These are phyloP conservation scores for Suricata suricatta DNA, from an alignment of 2,113 vertebrate genomes.

Conservation along the genomic window DNA sequence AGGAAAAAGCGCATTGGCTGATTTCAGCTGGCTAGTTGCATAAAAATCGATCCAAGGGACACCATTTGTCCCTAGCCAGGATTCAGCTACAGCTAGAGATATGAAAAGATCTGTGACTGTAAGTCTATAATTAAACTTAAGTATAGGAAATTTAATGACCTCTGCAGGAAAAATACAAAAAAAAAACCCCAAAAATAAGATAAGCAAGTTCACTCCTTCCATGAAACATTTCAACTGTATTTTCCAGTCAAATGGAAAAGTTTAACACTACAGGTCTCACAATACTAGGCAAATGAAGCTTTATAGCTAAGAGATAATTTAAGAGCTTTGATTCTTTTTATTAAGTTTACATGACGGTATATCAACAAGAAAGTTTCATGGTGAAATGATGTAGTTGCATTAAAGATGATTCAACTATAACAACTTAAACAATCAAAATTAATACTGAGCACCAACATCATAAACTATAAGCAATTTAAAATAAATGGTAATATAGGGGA, in stretches of 20 bases:
- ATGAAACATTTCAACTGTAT: slow-evolving; percentile 66
- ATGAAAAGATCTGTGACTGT: slow-evolving; percentile 50
- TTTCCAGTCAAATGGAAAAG: slow-evolving; percentile 69
- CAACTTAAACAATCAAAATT: slow-evolving; percentile 46
- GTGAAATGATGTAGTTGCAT: slow-evolving; percentile 9
- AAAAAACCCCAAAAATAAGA: background rate
- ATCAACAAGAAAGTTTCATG: slow-evolving; percentile 55
- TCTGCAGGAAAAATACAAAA: background rate
- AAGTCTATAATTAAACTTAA: slow-evolving; percentile 69
- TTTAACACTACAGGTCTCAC: slow-evolving; percentile 52
- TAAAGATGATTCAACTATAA: background rate
- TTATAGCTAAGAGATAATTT: slow-evolving; percentile 51
- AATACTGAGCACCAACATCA: background rate
- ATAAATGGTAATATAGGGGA: background rate
- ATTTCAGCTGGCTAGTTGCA: background rate
- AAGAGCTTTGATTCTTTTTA: slow-evolving; percentile 55
- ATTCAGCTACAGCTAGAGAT: slow-evolving; percentile 59
- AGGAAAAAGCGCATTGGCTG: background rate
- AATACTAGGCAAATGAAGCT: slow-evolving; percentile 62
- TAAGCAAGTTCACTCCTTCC: slow-evolving; percentile 48
- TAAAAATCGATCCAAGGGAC: slow-evolving; percentile 56
- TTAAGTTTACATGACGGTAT: slow-evolving; percentile 42
- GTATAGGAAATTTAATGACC: slow-evolving; percentile 47
- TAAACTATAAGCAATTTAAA: slow-evolving; percentile 45
- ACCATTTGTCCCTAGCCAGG: slow-evolving; percentile 40